Evolutionary conservation across 2,113 vertebrate species (phyloP).

Genomic region (Eretmochelys imbricata): DNA sequence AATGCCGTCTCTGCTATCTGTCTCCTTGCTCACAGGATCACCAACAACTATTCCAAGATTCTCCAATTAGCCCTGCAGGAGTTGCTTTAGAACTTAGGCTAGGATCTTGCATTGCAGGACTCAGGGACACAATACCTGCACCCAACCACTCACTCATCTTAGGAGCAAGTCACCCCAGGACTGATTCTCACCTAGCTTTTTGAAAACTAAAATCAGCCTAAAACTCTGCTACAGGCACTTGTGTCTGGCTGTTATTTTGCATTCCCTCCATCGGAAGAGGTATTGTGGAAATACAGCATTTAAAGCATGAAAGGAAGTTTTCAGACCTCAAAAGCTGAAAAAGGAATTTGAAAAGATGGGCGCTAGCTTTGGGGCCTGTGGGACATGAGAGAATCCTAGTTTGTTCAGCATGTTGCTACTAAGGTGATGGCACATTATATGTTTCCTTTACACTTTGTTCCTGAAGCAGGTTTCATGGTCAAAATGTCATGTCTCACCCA

Average conservation of each 20-base stretch:
- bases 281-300: not conserved
- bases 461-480: not conserved
- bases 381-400: not conserved
- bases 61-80: not conserved
- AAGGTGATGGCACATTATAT: accelerated
- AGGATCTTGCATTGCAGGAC: not conserved
- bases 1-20: not conserved
- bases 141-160: not conserved
- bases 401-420: not conserved
- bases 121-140: not conserved
- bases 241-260: not conserved
- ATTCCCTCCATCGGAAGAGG: not conserved
- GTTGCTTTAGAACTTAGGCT: not conserved
- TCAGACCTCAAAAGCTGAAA: not conserved
- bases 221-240: not conserved
- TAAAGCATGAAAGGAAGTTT: not conserved
- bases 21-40: not conserved
- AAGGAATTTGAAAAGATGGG: not conserved
- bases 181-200: not conserved
- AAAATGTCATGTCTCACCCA: not conserved
- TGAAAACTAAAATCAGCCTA: not conserved
- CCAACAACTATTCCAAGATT: not conserved
- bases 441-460: not conserved
- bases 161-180: accelerated
- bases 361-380: not conserved